Evolutionary conservation across 2,113 vertebrate genomes (phyloP).

Genomic region (Eulacestoma nigropectus): DNA sequence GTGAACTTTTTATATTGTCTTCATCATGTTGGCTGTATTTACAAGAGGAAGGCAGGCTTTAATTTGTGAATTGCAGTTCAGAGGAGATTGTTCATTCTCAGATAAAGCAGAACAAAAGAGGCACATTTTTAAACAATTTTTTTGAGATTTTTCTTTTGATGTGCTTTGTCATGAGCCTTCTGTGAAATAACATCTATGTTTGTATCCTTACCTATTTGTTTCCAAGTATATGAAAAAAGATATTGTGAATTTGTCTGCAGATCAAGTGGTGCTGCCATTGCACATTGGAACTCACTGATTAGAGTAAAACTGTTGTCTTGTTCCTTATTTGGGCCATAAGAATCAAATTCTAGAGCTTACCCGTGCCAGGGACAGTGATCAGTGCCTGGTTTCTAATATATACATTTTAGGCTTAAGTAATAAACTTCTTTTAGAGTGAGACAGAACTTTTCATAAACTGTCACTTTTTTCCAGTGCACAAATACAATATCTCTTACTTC

Average conservation of each 20-base stretch:
- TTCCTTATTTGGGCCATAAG: not conserved
- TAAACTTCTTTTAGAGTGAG: not conserved
- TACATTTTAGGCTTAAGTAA: not conserved
- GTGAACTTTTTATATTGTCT: not conserved
- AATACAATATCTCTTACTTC: not conserved
- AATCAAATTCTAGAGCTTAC: not conserved
- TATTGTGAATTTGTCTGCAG: not conserved
- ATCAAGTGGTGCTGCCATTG: not conserved
- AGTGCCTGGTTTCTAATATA: not conserved
- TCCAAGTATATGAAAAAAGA: not conserved
- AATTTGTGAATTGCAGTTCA: not conserved
- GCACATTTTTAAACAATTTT: not conserved
- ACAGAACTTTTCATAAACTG: rapidly evolving
- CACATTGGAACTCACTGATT: not conserved
- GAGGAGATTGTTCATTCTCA: not conserved
- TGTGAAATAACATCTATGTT: not conserved
- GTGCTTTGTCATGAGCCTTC: not conserved
- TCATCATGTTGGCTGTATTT: not conserved
- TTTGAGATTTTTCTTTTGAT: not conserved
- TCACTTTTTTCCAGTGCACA: not conserved
- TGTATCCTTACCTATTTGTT: not conserved
- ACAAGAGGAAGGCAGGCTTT: not conserved
- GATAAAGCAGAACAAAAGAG: not conserved
- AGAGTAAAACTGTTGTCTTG: not conserved
- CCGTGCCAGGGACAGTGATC: not conserved